A percentile compares a stretch with the other conserved stretches of the same genome.
phyloP scores from a whole-genome alignment of 2,113 vertebrate species.

The Clupea harengus region DNA sequence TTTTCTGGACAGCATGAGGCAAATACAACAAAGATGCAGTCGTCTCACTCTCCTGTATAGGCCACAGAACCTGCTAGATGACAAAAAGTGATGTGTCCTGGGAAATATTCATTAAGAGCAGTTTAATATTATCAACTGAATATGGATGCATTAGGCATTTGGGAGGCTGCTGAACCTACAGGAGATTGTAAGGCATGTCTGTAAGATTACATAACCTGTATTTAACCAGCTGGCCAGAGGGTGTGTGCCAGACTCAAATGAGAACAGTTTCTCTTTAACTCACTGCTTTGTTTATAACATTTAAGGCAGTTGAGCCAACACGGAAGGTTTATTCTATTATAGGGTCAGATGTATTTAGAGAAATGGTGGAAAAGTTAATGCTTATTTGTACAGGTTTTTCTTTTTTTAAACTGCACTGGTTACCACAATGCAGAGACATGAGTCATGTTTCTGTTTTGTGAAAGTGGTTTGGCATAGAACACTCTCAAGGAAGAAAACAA shows the following conservation, averaged over 20 bases:
- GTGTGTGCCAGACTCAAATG: neutral
- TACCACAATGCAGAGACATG: neutral
- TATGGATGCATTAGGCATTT: neutral
- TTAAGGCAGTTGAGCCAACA: neutral
- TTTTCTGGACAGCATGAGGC: neutral
- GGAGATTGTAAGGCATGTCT: neutral
- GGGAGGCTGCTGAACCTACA: neutral
- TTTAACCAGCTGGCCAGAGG: slow-evolving; percentile 5
- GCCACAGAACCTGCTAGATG: neutral
- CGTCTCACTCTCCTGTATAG: neutral
- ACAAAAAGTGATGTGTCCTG: too few species aligned
- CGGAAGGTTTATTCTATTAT: neutral
- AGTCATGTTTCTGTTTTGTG: neutral
- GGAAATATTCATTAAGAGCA: neutral
- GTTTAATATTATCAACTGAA: neutral
- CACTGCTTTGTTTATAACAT: neutral
- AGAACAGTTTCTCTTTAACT: neutral
- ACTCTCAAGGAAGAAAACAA: neutral
- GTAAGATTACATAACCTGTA: neutral
- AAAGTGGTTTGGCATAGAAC: neutral
- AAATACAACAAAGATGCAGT: neutral
- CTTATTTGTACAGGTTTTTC: too few species aligned
- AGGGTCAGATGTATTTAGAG: neutral
- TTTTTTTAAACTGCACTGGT: neutral
- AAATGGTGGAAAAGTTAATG: neutral